These are phyloP conservation scores for Rhinopomastus cyanomelas DNA, from an alignment of 2,113 vertebrate genomes.

Conservation along the genomic window DNA sequence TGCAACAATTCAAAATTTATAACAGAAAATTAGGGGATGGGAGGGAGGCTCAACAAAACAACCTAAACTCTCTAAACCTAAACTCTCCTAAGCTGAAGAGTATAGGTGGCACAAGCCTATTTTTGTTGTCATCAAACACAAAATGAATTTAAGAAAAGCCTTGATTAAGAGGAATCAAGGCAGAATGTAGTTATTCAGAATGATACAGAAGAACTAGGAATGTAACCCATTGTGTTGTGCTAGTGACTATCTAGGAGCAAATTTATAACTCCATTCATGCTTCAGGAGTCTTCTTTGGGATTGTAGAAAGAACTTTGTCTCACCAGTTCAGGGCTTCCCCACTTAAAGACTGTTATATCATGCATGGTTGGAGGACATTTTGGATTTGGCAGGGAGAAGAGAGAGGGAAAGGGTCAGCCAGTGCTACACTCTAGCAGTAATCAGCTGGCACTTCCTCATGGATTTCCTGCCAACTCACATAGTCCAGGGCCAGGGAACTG, in stretches of 20 bases:
- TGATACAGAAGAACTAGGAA: not conserved
- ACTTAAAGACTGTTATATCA: not conserved
- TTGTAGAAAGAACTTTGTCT: not conserved
- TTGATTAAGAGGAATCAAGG: not conserved
- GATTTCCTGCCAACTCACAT: not conserved
- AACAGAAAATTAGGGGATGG: not conserved
- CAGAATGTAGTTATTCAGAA: not conserved
- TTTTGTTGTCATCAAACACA: not conserved
- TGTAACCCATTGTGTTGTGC: not conserved
- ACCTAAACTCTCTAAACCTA: not conserved
- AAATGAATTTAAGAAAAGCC: not conserved
- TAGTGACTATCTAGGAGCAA: not conserved
- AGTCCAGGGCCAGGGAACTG: not conserved
- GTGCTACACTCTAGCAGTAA: not conserved
- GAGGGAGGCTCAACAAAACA: not conserved
- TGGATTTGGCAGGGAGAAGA: not conserved
- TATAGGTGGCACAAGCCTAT: not conserved
- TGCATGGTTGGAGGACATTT: not conserved
- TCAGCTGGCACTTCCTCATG: not conserved
- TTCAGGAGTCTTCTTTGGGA: not conserved
- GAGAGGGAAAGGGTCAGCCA: accelerated
- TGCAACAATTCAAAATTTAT: not conserved
- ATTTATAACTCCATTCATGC: not conserved
- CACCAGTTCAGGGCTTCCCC: not conserved
- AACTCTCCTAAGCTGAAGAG: not conserved